These are phyloP conservation scores for Buathra laborator DNA, from an alignment of 2,888 invertebrate genomes.

Conservation along the genomic window DNA sequence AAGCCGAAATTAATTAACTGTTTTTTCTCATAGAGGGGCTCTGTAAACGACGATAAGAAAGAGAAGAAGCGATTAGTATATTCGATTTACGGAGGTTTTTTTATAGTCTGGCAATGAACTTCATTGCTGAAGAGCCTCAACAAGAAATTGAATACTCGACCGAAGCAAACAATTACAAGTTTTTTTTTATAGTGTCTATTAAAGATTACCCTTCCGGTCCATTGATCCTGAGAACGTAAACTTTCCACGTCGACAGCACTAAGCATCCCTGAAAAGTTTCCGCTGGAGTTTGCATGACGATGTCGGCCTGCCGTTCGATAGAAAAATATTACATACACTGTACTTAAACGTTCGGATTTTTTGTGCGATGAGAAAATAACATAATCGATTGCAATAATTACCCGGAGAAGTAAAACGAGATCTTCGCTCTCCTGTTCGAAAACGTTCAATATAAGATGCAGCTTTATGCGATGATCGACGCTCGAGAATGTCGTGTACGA, in stretches of 20 bases:
- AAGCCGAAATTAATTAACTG: no score
- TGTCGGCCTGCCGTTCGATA: slow-evolving; percentile 77
- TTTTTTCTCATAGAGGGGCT: no score
- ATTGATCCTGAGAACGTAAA: slow-evolving; percentile 86
- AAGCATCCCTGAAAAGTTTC: slow-evolving; percentile 85
- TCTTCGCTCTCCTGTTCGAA: slow-evolving; percentile 87
- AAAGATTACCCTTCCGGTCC: slow-evolving; percentile 84
- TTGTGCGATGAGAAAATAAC: slow-evolving; percentile 8
- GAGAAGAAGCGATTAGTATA: no score
- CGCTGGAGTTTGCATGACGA: slow-evolving; percentile 83
- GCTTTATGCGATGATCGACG: slow-evolving; percentile 88
- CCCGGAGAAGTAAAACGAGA: slow-evolving; percentile 86
- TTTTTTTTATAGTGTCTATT: background rate
- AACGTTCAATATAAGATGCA: slow-evolving; percentile 86
- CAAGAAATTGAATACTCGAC: no score
- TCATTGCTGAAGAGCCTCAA: no score
- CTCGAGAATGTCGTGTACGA: slow-evolving; percentile 86
- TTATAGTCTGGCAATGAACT: no score
- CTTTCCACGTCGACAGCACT: slow-evolving; percentile 86
- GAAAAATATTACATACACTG: slow-evolving; percentile 1
- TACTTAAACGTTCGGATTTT: background rate
- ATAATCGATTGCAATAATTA: slow-evolving; percentile 68
- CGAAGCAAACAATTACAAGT: no score
- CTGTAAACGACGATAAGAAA: no score
- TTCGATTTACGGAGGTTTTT: background rate